A percentile compares a stretch with the other conserved stretches of the same genome.
phyloP scores from a whole-genome alignment of 2,888 invertebrate species.

The Leucoptera coffeella region DNA sequence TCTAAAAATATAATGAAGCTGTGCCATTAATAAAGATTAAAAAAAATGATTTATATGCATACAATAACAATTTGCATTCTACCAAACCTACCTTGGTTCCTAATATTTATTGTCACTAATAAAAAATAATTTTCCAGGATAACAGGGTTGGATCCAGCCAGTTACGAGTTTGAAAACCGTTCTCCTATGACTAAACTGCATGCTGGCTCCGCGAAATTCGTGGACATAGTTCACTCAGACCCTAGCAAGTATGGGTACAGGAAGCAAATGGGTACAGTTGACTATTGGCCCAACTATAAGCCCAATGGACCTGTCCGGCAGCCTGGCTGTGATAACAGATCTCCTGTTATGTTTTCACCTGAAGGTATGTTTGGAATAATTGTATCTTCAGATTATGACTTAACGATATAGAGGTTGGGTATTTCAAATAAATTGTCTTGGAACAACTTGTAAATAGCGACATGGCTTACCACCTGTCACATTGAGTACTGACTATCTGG shows the following conservation, averaged over 20 bases:
- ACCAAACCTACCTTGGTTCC: constrained; percentile 1
- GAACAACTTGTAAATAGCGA: too few species aligned
- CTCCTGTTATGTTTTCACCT: constrained; percentile 15
- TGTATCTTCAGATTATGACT: too few species aligned
- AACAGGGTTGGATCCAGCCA: constrained; percentile 32
- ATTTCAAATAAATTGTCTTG: too few species aligned
- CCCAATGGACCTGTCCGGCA: constrained; percentile 16
- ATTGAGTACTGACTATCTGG: too few species aligned
- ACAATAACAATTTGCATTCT: constrained; percentile 1
- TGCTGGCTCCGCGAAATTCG: constrained; percentile 19
- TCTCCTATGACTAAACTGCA: constrained; percentile 14
- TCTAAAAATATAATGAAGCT: too few species aligned
- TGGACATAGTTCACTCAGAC: constrained; percentile 27
- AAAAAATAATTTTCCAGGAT: constrained; percentile 18
- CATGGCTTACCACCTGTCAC: too few species aligned
- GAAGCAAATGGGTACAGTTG: constrained; percentile 19
- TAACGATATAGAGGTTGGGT: too few species aligned
- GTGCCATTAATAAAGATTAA: too few species aligned
- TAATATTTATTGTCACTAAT: too few species aligned
- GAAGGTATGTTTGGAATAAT: too few species aligned
- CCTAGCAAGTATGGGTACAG: constrained; percentile 26
- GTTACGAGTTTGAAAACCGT: constrained; percentile 19
- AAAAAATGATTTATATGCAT: too few species aligned
- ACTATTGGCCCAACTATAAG: constrained; percentile 36
- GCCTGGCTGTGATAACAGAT: constrained; percentile 20